phyloP scores from a whole-genome alignment of 2,113 vertebrate genomes.

The Mus pahari region DNA sequence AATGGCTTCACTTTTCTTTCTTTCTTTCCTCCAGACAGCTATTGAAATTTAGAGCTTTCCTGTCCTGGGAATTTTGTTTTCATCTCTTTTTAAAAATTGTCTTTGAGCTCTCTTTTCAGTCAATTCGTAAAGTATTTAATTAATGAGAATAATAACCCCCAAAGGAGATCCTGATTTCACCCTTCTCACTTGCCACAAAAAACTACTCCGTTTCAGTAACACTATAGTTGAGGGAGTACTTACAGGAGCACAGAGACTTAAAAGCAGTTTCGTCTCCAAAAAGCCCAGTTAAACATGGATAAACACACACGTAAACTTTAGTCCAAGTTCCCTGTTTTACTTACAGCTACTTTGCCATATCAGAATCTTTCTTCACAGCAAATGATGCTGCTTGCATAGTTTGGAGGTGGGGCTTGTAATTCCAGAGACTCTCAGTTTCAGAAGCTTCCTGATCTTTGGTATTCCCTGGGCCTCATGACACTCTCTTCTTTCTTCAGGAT shows the following conservation, averaged over 20 bases:
- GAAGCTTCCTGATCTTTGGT: background rate
- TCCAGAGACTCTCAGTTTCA: background rate
- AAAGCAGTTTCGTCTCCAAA: background rate
- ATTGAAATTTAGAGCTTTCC: background rate
- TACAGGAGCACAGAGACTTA: background rate
- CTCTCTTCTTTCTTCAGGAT: background rate
- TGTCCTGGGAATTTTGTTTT: background rate
- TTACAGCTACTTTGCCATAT: background rate
- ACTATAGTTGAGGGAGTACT: no score
- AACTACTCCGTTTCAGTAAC: background rate
- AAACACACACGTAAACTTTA: accelerated
- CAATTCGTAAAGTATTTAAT: background rate
- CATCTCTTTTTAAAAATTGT: background rate
- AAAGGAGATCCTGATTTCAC: background rate
- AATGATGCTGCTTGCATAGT: background rate
- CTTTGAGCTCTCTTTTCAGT: background rate
- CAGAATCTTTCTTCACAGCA: no score
- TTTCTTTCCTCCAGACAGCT: background rate
- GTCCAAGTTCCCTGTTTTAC: background rate
- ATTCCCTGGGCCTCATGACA: no score
- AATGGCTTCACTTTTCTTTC: background rate
- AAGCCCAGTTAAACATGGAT: background rate
- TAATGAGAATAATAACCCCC: background rate
- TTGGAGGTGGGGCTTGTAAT: background rate
- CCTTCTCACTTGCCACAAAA: no score